Evolutionary conservation across 2,888 invertebrate genomes (phyloP).

Genomic region (Scrobipalpa atriplicella): DNA sequence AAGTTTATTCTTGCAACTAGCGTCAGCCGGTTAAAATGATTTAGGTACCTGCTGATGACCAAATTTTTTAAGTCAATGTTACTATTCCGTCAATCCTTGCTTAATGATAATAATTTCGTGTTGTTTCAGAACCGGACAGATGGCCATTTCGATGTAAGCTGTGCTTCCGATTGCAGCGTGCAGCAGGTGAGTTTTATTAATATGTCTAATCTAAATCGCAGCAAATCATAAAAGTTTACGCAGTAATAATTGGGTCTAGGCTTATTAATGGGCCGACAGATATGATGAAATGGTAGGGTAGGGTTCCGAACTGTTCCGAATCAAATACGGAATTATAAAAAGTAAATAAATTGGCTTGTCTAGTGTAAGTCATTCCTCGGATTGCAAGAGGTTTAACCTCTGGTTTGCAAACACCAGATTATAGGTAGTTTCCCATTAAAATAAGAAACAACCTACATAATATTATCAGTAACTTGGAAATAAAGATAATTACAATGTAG

Average conservation of each 20-base stretch:
- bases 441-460: not conserved
- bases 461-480: not conserved
- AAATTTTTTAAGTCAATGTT: too few relatives aligned
- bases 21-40: too few relatives aligned
- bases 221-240: too few relatives aligned
- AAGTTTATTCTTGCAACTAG: too few relatives aligned
- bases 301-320: too few relatives aligned
- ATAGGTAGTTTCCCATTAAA: not conserved
- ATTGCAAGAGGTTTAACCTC: not conserved
- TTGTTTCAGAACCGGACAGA: constrained; percentile 86
- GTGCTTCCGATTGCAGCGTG: constrained; percentile 87
- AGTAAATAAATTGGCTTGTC: too few relatives aligned
- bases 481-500: constrained; percentile 1
- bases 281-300: too few relatives aligned
- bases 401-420: not conserved
- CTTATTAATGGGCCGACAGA: too few relatives aligned
- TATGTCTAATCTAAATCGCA: not conserved
- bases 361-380: not conserved
- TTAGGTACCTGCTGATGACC: too few relatives aligned
- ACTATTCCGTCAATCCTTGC: not conserved
- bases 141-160: constrained; percentile 86
- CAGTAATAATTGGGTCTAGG: too few relatives aligned
- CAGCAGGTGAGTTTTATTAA: constrained; percentile 83
- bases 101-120: not conserved
- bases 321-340: too few relatives aligned